Base-by-base conservation (phyloP, 2,888 invertebrate genomes). In the Drosophila kambysellisi region DNA sequence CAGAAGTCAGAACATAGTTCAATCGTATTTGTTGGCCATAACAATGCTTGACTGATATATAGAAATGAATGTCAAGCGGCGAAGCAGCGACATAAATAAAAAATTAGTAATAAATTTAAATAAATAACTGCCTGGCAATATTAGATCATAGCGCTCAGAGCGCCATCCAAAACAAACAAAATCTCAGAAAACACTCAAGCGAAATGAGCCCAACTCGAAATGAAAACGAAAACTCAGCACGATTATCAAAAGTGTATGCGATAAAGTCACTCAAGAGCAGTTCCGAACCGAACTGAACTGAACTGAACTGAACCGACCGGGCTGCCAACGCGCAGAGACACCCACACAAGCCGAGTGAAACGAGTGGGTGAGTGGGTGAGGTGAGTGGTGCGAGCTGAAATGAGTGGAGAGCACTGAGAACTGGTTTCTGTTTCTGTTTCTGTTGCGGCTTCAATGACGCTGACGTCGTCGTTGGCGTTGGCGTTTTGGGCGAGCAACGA, bases 31-130 rank as follows among this genome's bases (percentile, higher is more conserved):
- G 51, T 67, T 57, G 54, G 80, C 76, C 66, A 80, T 66, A 74
- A 70, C 76, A 84, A 70, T 77, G 68, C 69, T 82, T 82, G 81
- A 86, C 80, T 86, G 81, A 83, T 83, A 82, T 87, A 82, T 68
- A 90, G 25, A 25, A 79, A 87, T 82, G 90, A 90, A 87, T 88
- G 87, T 83, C 90, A 87, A 86, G 74, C 65, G 70, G 67, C 66
- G 67, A 72, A 39, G 30, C 41, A 71, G 71, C 79, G 74, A 74
- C 84, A 87, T 89, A 82, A 84, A 88, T 88, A 89, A 87, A 86
- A 87, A 87, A 87, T 83, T 75, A 73, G 73, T 87, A 90, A 90
- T 90, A 88, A 88, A 90, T 90, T 89, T 89, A 82, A 89, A 88
- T 89, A 87, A 88, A 89, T 89, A 89, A 90, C 81, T 90, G 90